Conservation (phyloP, 2,888 invertebrate species). For the Mimumesa dahlbomi region DNA sequence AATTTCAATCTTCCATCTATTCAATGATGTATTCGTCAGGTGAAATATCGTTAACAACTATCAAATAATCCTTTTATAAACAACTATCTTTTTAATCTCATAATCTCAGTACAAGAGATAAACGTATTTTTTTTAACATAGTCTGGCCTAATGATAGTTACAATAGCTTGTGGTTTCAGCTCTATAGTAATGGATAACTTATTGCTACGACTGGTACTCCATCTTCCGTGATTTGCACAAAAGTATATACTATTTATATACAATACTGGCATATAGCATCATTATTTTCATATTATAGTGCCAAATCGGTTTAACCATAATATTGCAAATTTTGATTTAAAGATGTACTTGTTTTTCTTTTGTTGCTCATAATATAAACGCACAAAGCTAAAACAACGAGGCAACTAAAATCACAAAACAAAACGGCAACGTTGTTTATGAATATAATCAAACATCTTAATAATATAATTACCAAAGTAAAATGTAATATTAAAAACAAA, state of each 20-base stretch:
- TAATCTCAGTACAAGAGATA: no score
- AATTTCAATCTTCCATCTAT: neutral
- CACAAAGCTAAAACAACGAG: no score
- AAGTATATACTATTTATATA: neutral
- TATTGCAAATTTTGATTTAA: neutral
- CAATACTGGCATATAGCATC: constrained; percentile 3
- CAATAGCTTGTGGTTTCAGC: neutral
- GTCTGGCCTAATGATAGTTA: neutral
- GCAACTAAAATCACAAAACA: neutral
- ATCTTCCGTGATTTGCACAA: neutral
- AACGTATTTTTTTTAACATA: no score
- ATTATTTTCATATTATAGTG: constrained; percentile 13
- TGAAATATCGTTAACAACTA: no score
- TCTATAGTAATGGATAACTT: neutral
- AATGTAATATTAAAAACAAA: neutral
- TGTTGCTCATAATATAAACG: neutral
- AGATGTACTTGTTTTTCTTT: neutral
- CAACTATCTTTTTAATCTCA: neutral
- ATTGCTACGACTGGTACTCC: no score
- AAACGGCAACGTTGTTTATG: neutral
- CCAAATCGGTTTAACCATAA: constrained; percentile 5
- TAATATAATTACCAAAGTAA: constrained; percentile 1
- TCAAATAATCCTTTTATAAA: no score
- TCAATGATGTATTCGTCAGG: no score
- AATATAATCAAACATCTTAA: constrained; percentile 13